These are phyloP conservation scores for Agrypnia vestita DNA, from an alignment of 1,140 invertebrate genomes.

Conservation along the genomic window DNA sequence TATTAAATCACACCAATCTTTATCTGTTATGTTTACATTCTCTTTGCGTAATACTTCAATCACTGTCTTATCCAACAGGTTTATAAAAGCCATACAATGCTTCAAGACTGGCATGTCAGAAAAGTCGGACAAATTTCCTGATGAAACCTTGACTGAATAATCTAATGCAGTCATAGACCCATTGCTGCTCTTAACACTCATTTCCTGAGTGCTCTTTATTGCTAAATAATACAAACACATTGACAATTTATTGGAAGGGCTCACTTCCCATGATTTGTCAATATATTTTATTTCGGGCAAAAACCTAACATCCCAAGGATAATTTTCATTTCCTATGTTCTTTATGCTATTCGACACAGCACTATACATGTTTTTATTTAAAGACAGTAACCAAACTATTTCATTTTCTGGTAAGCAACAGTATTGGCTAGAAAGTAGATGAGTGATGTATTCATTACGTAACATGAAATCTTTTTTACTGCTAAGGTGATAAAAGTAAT, in stretches of 20 bases:
- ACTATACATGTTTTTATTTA: constrained; percentile 23
- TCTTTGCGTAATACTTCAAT: constrained; percentile 63
- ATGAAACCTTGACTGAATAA: constrained; percentile 66
- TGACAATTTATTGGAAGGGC: constrained; percentile 62
- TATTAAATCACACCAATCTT: constrained; percentile 62
- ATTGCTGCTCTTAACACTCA: constrained; percentile 6
- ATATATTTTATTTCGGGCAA: constrained; percentile 46
- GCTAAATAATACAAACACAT: constrained; percentile 64
- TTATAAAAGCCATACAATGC: constrained; percentile 67
- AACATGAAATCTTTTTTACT: constrained; percentile 61
- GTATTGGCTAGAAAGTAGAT: constrained; percentile 20
- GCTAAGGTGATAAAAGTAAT: constrained; percentile 63
- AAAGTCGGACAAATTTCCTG: constrained; percentile 68
- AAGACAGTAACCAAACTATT: constrained; percentile 13
- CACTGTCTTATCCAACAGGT: constrained; percentile 66
- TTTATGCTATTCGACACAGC: neutral
- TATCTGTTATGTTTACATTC: constrained; percentile 61
- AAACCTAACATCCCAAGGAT: constrained; percentile 54
- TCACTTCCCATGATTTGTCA: neutral
- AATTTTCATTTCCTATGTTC: constrained; percentile 22
- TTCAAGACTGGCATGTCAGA: constrained; percentile 71
- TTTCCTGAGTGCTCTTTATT: constrained; percentile 58
- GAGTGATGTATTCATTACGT: constrained; percentile 55
- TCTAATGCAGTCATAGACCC: constrained; percentile 64
- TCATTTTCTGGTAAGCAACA: neutral